Evolutionary conservation across 2,888 invertebrate genomes (phyloP).

Genomic region (Penaeus monodon): DNA sequence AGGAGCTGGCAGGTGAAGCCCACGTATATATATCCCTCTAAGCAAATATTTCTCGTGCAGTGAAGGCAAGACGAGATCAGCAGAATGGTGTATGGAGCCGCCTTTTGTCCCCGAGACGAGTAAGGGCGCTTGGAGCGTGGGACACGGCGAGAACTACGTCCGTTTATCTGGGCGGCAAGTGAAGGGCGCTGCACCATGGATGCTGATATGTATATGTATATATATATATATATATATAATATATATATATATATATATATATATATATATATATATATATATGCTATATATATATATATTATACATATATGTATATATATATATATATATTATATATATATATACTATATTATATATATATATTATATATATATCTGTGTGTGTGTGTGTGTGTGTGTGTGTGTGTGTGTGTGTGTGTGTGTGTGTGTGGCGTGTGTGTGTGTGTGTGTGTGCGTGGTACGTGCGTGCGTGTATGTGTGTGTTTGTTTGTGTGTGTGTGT

Average conservation of each 20-base stretch:
- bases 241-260: not conserved
- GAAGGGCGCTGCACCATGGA: too few relatives aligned
- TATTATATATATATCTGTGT: not conserved
- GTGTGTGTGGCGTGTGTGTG: conserved; percentile 32
- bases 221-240: conserved; percentile 13
- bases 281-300: conserved; percentile 14
- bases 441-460: too few relatives aligned
- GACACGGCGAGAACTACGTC: too few relatives aligned
- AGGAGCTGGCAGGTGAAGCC: not conserved
- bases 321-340: not conserved
- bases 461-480: not conserved
- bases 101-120: too few relatives aligned
- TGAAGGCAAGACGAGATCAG: too few relatives aligned
- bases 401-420: conserved; percentile 23
- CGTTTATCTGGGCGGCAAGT: too few relatives aligned
- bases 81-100: too few relatives aligned
- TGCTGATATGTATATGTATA: not conserved
- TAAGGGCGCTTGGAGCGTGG: too few relatives aligned
- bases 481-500: conserved; percentile 17
- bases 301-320: not conserved
- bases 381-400: not conserved
- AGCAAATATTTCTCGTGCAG: too few relatives aligned
- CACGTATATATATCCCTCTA: not conserved
- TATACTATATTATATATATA: too few relatives aligned
- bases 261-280: conserved; percentile 2